Conservation (phyloP, 2,888 invertebrate genomes). For the Trichopoda pennipes region DNA sequence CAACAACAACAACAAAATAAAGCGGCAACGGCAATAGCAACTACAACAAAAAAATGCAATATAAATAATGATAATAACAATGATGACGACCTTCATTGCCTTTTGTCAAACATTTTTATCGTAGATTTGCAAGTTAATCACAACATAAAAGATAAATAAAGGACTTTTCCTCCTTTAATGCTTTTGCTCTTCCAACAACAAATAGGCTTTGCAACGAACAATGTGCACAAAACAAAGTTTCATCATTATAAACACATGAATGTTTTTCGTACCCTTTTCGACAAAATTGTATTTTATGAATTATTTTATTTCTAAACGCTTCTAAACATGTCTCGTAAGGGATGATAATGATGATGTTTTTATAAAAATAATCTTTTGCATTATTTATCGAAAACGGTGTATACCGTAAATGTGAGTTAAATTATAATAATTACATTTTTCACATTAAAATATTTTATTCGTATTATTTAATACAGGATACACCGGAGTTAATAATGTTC, state of each 20-base stretch:
- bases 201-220: slow-evolving; percentile 32
- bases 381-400: slow-evolving; percentile 24
- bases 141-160: slow-evolving; percentile 80
- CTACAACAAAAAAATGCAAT: slow-evolving; percentile 36
- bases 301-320: slow-evolving; percentile 77
- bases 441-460: no score
- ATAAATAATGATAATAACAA: slow-evolving; percentile 32
- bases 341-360: slow-evolving; percentile 41
- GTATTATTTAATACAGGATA: no score
- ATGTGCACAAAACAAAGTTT: slow-evolving; percentile 12
- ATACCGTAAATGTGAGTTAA: slow-evolving; percentile 39
- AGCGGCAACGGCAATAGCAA: not conserved
- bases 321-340: slow-evolving; percentile 29
- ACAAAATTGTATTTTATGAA: slow-evolving; percentile 2
- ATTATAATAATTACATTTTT: not conserved
- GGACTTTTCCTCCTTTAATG: slow-evolving; percentile 76
- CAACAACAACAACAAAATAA: slow-evolving; percentile 73
- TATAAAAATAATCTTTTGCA: slow-evolving; percentile 19
- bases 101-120: slow-evolving; percentile 56
- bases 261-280: slow-evolving; percentile 2
- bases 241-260: not conserved
- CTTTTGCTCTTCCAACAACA: slow-evolving; percentile 10
- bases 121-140: slow-evolving; percentile 71
- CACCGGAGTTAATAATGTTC: no score
- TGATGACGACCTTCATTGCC: slow-evolving; percentile 76